Base-by-base conservation (phyloP, 2,888 invertebrate genomes). In the Andrena marginata region DNA sequence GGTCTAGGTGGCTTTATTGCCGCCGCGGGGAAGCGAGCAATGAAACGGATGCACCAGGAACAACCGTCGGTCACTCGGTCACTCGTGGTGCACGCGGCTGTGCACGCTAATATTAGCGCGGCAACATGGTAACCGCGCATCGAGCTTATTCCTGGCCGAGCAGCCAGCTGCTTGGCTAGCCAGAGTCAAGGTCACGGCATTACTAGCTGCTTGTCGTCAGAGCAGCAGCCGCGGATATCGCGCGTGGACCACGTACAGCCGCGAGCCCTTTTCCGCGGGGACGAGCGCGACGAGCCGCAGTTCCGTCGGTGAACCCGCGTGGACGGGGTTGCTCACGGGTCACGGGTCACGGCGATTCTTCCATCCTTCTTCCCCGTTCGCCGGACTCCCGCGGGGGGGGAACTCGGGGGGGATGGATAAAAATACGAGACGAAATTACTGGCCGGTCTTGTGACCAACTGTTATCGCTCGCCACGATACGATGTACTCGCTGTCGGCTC, bases 121-220 rank as follows among this genome's bases (percentile, higher is more conserved):
- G 92, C 90, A 92, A 91, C 93, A 91, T 91, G 91, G 90, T 91
- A 91, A 92, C 93, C 92, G 89, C 89, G 91, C 90, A 90, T 89
- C 85, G 87, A 90, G 90, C 91, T 92, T 93, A 93, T 93, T 93
- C 93, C 91, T 92, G 93, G 93, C 92, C 80, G 80, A 85, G 87
- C 90, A 89, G 89, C 89, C 89, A 91, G 91, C 91, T 90, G 92
- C 92, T 92, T 89, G 90, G 90, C 91, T 91, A 89, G 89, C 93
- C 93, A 93, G 92, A 93, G 93, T 93, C 93, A 93, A 93, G 93
- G 93, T 92, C 92, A 92, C 85, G 90, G 90, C 87, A 91, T 93
- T 92, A 92, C 90, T 89, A 88, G 74, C 77, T 80, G 84, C 84
- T 86, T 80, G 85, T 86, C 86, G 85, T 79, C 83, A 76, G 77